Evolutionary conservation across 2,113 vertebrate genomes (phyloP).

Genomic region (Pangasianodon gigas): DNA sequence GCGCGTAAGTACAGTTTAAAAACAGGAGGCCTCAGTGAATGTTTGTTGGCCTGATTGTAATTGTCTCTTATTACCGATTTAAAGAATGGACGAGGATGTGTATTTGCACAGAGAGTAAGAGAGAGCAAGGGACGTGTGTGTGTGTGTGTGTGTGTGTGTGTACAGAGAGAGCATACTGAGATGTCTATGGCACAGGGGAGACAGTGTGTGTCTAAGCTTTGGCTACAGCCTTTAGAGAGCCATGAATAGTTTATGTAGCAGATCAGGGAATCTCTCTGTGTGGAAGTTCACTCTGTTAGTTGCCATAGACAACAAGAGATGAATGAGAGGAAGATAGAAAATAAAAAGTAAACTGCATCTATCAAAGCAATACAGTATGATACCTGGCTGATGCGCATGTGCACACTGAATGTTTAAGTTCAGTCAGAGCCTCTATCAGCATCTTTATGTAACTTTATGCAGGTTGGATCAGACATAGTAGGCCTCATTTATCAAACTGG

Average conservation of each 20-base stretch:
- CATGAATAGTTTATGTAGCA: constrained; percentile 41
- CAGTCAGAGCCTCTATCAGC: background rate
- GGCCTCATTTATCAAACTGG: background rate
- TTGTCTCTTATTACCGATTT: background rate
- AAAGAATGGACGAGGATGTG: background rate
- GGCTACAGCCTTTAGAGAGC: constrained; percentile 31
- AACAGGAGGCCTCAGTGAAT: background rate
- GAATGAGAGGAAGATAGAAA: background rate
- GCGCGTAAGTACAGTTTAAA: too few relatives aligned
- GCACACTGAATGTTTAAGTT: background rate
- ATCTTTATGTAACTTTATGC: background rate
- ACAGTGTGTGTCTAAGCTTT: constrained; percentile 29
- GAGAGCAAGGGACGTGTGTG: background rate
- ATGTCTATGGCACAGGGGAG: constrained; percentile 19
- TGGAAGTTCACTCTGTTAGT: constrained; percentile 39
- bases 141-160: background rate
- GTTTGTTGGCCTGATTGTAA: background rate
- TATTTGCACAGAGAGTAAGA: background rate
- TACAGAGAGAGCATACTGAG: background rate
- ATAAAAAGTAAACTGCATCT: background rate
- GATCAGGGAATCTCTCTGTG: constrained; percentile 38
- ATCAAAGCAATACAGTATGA: background rate
- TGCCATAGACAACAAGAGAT: constrained; percentile 34
- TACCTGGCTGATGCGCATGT: background rate
- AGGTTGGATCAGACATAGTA: background rate